Conservation (phyloP, 2,113 vertebrate species). For the Hyla sarda region DNA sequence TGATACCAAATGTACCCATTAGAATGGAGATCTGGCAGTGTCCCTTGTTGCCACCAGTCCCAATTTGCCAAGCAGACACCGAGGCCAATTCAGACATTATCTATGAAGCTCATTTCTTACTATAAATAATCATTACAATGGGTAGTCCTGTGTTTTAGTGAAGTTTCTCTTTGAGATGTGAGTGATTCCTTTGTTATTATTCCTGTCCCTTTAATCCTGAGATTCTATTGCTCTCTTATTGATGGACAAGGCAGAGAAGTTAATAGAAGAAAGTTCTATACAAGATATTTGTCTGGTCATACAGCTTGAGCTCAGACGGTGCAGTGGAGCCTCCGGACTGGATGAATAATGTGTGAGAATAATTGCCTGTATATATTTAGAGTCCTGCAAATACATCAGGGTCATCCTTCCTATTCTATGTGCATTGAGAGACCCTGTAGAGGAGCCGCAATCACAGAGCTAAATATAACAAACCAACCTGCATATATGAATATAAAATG, state of each 20-base stretch:
- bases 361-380: background rate
- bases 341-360: background rate
- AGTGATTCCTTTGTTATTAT: background rate
- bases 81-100: no score
- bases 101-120: background rate
- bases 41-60: no score
- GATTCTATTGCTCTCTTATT: background rate
- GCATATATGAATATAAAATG: background rate
- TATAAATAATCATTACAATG: background rate
- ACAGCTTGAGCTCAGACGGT: background rate
- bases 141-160: background rate
- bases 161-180: background rate
- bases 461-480: background rate
- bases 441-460: background rate
- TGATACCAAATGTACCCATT: no score
- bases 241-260: background rate
- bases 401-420: background rate
- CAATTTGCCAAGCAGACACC: no score
- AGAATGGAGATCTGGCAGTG: no score
- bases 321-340: background rate
- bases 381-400: background rate
- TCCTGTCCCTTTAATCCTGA: background rate
- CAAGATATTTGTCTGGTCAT: background rate
- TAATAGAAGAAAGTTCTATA: background rate
- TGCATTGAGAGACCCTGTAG: background rate